Base-by-base conservation (phyloP, 2,888 invertebrate genomes). In the Cerastoderma edule region DNA sequence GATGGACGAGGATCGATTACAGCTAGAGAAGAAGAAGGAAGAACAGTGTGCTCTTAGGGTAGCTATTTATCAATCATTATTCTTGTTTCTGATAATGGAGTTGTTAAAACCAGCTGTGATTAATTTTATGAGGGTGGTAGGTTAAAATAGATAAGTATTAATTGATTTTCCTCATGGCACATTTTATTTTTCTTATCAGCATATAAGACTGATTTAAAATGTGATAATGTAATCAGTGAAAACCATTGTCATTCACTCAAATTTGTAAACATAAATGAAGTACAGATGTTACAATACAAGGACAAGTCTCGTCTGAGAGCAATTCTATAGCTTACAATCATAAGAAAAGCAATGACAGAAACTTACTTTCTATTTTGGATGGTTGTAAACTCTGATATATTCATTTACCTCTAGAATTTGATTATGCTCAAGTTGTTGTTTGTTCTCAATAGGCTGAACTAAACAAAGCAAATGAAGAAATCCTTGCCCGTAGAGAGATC, bases 381-480 rank as follows among this genome's bases (percentile, higher is more conserved):
- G 10, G 16, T 13, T 10, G 44, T 19, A 44, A 44, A 44, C 16
- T 44, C 16, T 44, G 16, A 8, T 44, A 16, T 44, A n/a, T n/a
- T n/a, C n/a, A n/a, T n/a, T n/a, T n/a, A n/a, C n/a, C 10, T 44
- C 8, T 44, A 44, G 16, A 44, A 44, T 44, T 13, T 44, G 16
- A 44, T 44, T 10, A 44, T 13, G 10, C 10, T 56, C 28, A 13
- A 30, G 1, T 56, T 28, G 27, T 56, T 56, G 30, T 33, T 60
- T 48, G 13, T 6, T 68, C 69, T 24, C 80, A 91, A n/a, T n/a
- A n/a, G 91, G 87, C 88, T 69, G 90, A 92, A 27, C 83, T 92
- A 39, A 92, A 92, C 84, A 89, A 90, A 67, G 91, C 92, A 48
- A 92, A 92, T 84, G 87, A 87, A 24, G 92, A 92, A 22, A 88